Conservation (phyloP, 92 coral and sea anemone genomes). For the Porites rus region DNA sequence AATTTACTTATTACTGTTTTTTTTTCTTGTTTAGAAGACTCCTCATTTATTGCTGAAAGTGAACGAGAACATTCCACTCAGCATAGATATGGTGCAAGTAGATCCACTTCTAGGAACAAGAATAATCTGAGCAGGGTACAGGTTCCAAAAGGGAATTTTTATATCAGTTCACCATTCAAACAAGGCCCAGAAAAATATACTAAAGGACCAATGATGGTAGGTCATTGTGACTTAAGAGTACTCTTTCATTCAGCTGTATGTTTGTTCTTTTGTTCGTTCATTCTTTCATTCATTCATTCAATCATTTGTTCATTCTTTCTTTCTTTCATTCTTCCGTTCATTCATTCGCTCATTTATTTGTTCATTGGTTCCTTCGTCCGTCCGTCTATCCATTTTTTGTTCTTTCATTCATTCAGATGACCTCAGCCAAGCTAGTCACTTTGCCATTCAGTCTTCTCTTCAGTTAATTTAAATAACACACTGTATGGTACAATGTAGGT, state of each 20-base stretch:
- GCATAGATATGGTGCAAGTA: neutral
- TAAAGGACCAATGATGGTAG: conserved; percentile 54
- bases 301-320: no score
- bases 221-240: neutral
- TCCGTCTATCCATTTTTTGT: no score
- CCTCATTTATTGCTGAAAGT: conserved; percentile 54
- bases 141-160: conserved; percentile 69
- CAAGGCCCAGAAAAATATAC: conserved; percentile 77
- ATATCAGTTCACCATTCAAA: conserved; percentile 80
- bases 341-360: no score
- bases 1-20: neutral
- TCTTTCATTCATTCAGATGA: no score
- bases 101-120: conserved; percentile 27
- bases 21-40: conserved; percentile 4
- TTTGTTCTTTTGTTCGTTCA: no score
- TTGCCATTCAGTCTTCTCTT: no score
- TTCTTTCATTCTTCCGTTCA: no score
- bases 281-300: no score
- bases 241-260: neutral
- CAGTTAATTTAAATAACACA: no score
- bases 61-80: conserved; percentile 21
- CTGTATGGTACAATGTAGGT: no score
- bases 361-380: no score
- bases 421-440: no score
- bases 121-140: conserved; percentile 44